phyloP scores from a whole-genome alignment of 92 coral and sea anemone genomes.

The Micromussa lordhowensis region DNA sequence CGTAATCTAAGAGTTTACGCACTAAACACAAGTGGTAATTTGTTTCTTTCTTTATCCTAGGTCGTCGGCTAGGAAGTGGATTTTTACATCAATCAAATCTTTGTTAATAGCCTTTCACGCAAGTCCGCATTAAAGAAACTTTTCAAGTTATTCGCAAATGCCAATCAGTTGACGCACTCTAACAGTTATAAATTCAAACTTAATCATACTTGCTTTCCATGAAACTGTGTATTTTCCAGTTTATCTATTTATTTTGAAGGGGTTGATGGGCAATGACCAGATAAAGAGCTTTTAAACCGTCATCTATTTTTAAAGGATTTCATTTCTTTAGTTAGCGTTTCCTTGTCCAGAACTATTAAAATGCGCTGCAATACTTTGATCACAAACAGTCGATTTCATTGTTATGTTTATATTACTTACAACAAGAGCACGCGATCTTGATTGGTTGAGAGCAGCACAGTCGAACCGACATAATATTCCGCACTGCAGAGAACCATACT shows the following conservation, averaged over 20 bases:
- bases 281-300: not conserved
- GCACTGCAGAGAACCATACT: not conserved
- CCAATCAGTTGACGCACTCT: not conserved
- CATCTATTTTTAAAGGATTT: not conserved
- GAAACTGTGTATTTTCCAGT: not conserved
- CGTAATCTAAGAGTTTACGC: no score
- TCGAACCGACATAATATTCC: not conserved
- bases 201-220: not conserved
- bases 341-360: not conserved
- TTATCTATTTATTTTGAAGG: not conserved
- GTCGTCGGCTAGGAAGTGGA: not conserved
- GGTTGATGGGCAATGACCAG: not conserved
- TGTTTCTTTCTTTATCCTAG: not conserved
- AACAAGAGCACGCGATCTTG: not conserved
- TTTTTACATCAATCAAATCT: not conserved
- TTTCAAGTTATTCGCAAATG: not conserved
- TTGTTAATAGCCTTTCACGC: constrained; percentile 7
- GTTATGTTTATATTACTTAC: not conserved
- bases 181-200: not conserved
- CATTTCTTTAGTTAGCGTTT: not conserved
- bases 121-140: constrained; percentile 1
- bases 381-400: not conserved
- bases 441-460: not conserved
- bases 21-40: not conserved
- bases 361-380: not conserved